Conservation (phyloP, 2,888 invertebrate genomes). For the Bimastos eiseni region DNA sequence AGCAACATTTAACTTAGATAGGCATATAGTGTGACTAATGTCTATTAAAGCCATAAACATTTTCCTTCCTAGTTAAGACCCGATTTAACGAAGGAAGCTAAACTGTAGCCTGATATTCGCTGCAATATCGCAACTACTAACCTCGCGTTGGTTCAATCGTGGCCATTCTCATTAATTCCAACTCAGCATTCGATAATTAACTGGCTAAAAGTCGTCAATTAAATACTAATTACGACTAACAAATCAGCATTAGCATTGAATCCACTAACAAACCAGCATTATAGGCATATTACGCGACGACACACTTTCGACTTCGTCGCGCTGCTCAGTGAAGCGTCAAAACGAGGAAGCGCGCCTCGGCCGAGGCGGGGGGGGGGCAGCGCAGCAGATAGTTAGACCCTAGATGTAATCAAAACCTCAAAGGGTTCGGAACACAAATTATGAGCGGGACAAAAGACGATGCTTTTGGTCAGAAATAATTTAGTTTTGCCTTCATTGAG, state of each 20-base stretch:
- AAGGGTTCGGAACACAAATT: neutral
- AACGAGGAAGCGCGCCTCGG: neutral
- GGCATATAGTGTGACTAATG: too few species aligned
- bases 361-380: neutral
- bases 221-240: neutral
- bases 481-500: neutral
- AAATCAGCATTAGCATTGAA: too few species aligned
- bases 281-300: neutral
- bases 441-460: neutral
- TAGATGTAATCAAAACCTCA: too few species aligned
- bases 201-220: neutral
- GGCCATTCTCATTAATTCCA: neutral
- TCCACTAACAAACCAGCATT: too few species aligned
- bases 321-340: neutral
- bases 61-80: neutral
- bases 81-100: slow-evolving; percentile 13
- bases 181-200: neutral
- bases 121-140: neutral
- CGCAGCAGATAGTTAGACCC: too few species aligned
- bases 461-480: too few species aligned
- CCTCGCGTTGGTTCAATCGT: neutral
- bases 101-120: too few species aligned
- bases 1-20: too few species aligned
- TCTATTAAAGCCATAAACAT: too few species aligned
- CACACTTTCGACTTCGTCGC: neutral